Percentiles rank a stretch among this genome's conserved stretches.
phyloP scores from a whole-genome alignment of 2,113 vertebrate species.

The Panurus biarmicus region DNA sequence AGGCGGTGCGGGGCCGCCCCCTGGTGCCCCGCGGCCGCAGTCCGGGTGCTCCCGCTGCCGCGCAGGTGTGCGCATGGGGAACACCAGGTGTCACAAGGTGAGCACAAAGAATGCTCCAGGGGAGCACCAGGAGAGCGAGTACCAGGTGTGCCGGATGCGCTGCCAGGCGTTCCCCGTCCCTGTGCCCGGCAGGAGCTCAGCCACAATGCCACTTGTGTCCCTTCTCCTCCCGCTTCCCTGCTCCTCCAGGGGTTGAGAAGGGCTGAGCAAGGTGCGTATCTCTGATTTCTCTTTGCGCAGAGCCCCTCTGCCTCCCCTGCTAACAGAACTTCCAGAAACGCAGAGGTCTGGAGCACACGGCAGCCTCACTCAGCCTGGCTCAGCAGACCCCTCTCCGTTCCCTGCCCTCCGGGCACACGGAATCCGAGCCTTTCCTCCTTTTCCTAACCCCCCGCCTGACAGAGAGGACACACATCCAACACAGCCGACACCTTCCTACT shows the following conservation, averaged over 20 bases:
- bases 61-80: too few relatives aligned
- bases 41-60: background rate
- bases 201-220: accelerated
- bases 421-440: too few relatives aligned
- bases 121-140: background rate
- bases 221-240: background rate
- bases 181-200: background rate
- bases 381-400: accelerated
- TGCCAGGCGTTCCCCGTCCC: background rate
- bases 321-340: accelerated
- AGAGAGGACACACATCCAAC: accelerated
- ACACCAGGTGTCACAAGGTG: too few relatives aligned
- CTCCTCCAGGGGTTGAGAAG: accelerated
- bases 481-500: background rate
- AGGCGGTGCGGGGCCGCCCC: background rate
- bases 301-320: accelerated
- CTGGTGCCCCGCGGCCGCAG: background rate
- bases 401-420: background rate
- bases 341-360: background rate
- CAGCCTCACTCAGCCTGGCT: background rate
- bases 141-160: background rate
- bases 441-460: background rate
- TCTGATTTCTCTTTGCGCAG: accelerated
- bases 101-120: background rate
- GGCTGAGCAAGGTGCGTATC: too few relatives aligned